These are phyloP conservation scores for Belgica antarctica DNA, from an alignment of 2,888 invertebrate genomes.

Conservation along the genomic window DNA sequence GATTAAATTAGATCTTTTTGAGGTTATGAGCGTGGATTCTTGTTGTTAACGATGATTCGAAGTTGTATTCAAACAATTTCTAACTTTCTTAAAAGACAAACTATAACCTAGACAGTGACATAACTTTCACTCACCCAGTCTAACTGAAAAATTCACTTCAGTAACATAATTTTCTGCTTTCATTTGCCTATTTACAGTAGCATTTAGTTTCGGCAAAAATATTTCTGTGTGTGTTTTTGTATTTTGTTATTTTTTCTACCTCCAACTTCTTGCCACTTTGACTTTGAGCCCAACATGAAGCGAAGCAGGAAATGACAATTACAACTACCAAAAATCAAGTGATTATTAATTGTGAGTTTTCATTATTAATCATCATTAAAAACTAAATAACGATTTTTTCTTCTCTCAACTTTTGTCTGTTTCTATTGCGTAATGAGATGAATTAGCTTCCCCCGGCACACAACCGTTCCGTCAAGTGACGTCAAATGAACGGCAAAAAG, in stretches of 20 bases:
- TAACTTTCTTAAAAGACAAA: too few species aligned
- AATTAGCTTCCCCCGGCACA: background rate
- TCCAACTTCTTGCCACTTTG: background rate
- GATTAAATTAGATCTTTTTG: too few species aligned
- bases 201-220: constrained; percentile 27
- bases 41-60: too few species aligned
- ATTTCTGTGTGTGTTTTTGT: constrained; percentile 19
- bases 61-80: too few species aligned
- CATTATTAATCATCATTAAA: constrained; percentile 42
- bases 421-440: constrained; percentile 34
- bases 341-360: constrained; percentile 38
- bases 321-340: constrained; percentile 37
- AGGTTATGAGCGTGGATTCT: too few species aligned
- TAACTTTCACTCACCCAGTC: too few species aligned
- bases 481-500: background rate
- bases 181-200: constrained; percentile 23
- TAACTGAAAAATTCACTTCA: too few species aligned
- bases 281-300: constrained; percentile 25
- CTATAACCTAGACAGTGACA: too few species aligned
- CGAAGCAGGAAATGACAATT: constrained; percentile 41
- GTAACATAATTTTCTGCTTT: background rate
- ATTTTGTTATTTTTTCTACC: too few species aligned
- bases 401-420: background rate
- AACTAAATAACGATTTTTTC: constrained; percentile 36
- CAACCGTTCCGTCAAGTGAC: constrained; percentile 1